Evolutionary conservation across 2,797 vertebrate species (phyloP).

Genomic region (Enteromius radiatus): DNA sequence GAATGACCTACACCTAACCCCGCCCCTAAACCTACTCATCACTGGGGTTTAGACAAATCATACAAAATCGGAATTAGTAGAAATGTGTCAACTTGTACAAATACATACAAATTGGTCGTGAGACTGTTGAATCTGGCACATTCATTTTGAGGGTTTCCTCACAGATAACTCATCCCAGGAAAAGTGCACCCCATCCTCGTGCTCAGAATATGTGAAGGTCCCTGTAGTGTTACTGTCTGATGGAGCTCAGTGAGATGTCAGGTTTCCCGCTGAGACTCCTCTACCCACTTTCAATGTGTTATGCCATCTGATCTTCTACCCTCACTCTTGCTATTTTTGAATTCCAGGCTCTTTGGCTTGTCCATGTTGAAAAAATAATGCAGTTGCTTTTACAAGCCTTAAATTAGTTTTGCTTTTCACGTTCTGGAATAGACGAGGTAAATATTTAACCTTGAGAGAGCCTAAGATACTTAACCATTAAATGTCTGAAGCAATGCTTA

Average conservation of each 20-base stretch:
- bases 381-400: slow-evolving; percentile 18
- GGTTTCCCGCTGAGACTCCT: slow-evolving; percentile 51
- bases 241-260: slow-evolving; percentile 38
- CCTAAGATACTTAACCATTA: slow-evolving; percentile 10
- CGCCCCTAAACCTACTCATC: too few relatives aligned
- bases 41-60: too few relatives aligned
- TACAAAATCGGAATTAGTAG: too few relatives aligned
- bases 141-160: slow-evolving; percentile 38
- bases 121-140: not conserved
- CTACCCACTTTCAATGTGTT: slow-evolving; percentile 65
- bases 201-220: slow-evolving; percentile 48
- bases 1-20: too few relatives aligned
- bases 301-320: slow-evolving; percentile 66
- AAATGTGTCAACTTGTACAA: too few relatives aligned
- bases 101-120: too few relatives aligned
- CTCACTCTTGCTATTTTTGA: slow-evolving; percentile 53
- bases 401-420: slow-evolving; percentile 7
- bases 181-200: slow-evolving; percentile 31
- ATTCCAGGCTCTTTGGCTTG: not conserved
- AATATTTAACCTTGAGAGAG: slow-evolving; percentile 12
- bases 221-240: slow-evolving; percentile 37
- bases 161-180: slow-evolving; percentile 31
- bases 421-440: not conserved
- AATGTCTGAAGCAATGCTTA: not conserved
- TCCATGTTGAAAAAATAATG: slow-evolving; percentile 23